Conservation (phyloP, 2,888 invertebrate species). For the Mystacides longicornis region DNA sequence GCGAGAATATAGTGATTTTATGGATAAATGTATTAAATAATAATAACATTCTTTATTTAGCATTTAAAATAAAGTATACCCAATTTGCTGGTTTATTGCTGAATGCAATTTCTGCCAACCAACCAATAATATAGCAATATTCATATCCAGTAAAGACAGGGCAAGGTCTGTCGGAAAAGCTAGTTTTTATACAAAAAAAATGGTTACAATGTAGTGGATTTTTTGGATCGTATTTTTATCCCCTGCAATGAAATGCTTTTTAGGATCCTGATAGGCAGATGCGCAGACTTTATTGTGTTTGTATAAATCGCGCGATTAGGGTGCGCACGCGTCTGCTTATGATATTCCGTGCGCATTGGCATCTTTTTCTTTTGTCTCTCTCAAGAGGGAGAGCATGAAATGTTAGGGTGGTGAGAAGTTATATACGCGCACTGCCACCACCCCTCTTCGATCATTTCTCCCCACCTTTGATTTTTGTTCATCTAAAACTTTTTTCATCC, state of each 20-base stretch:
- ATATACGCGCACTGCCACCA: conserved; percentile 10
- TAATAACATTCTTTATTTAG: no score
- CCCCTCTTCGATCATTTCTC: neutral
- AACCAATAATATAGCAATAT: no score
- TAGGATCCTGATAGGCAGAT: conserved; percentile 16
- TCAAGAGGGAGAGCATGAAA: conserved; percentile 21
- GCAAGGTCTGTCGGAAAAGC: no score
- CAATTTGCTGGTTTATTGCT: no score
- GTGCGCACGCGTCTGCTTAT: conserved; percentile 12
- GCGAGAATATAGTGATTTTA: no score
- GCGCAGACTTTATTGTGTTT: conserved; percentile 16
- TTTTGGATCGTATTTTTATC: neutral
- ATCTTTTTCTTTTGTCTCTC: conserved; percentile 26
- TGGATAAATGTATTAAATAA: no score
- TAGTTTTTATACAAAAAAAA: no score
- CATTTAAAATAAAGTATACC: no score
- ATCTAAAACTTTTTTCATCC: conserved; percentile 20
- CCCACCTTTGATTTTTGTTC: conserved; percentile 6
- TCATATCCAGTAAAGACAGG: no score
- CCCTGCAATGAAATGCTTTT: neutral
- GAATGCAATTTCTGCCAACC: no score
- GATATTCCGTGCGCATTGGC: conserved; percentile 11
- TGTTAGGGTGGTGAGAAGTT: conserved; percentile 14
- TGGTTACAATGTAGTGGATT: neutral
- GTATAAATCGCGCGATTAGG: conserved; percentile 16